Evolutionary conservation across 1,140 invertebrate species (phyloP).

Genomic region (Papilio glaucus): DNA sequence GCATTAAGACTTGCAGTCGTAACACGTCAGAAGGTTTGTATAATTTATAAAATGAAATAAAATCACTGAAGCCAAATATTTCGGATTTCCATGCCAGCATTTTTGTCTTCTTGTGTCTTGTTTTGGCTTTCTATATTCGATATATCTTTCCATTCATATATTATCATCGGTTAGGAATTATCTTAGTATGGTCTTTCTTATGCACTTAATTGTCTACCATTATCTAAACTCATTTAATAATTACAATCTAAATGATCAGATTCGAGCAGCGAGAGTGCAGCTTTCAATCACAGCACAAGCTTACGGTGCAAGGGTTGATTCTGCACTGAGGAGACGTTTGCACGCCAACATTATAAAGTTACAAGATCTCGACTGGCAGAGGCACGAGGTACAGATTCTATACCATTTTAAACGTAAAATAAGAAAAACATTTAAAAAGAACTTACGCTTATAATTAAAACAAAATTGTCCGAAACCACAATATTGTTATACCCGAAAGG

Average conservation of each 20-base stretch:
- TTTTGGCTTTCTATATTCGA: too few species aligned
- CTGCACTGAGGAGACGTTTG: conserved; percentile 60
- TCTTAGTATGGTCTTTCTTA: too few species aligned
- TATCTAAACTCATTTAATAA: too few species aligned
- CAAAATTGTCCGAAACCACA: too few species aligned
- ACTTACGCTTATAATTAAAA: too few species aligned
- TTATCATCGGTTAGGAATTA: too few species aligned
- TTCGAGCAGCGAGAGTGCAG: conserved; percentile 61
- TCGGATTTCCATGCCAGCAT: too few species aligned
- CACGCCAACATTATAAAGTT: conserved; percentile 65
- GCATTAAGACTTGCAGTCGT: conserved; percentile 58
- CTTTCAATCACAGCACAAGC: conserved; percentile 66
- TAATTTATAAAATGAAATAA: background rate
- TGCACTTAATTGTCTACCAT: too few species aligned
- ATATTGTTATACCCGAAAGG: too few species aligned
- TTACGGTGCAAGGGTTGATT: conserved; percentile 59
- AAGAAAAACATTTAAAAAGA: background rate
- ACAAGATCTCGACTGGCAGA: conserved; percentile 71
- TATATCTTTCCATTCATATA: too few species aligned
- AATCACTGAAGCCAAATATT: too few species aligned
- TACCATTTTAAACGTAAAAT: background rate
- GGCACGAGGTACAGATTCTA: conserved; percentile 59
- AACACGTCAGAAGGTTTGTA: conserved; percentile 64
- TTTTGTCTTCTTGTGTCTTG: too few species aligned
- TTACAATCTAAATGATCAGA: conserved; percentile 58